Evolutionary conservation across 1,140 invertebrate species (phyloP).

Genomic region (Aphaenogaster floridana): DNA sequence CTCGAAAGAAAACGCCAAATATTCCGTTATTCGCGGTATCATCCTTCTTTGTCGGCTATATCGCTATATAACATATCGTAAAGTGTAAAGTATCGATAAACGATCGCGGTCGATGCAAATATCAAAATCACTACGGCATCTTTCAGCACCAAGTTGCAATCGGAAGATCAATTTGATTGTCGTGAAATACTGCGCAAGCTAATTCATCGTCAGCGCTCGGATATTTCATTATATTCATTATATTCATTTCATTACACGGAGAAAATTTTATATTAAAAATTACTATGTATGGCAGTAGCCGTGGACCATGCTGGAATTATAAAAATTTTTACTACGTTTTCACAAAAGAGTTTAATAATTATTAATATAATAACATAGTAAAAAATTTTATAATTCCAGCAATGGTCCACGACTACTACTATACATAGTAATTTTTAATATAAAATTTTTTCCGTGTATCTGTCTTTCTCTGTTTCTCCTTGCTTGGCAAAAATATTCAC

Average conservation of each 20-base stretch:
- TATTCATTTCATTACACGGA: too few species aligned
- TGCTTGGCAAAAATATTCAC: not conserved
- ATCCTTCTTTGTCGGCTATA: not conserved
- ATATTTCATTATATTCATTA: not conserved
- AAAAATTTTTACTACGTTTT: too few species aligned
- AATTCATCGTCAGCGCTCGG: not conserved
- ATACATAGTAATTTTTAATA: too few species aligned
- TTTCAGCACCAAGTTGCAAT: not conserved
- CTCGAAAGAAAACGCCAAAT: constrained; percentile 55
- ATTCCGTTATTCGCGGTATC: constrained; percentile 45
- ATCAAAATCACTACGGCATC: not conserved
- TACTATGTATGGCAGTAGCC: too few species aligned
- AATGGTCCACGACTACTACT: too few species aligned
- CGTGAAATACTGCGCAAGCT: not conserved
- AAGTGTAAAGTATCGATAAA: constrained; percentile 23
- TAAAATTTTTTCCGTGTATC: too few species aligned
- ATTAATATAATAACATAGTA: too few species aligned
- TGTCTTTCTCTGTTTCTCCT: not conserved
- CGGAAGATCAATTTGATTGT: not conserved
- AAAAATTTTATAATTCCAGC: too few species aligned
- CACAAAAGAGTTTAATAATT: too few species aligned
- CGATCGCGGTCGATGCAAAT: not conserved
- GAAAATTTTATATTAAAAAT: too few species aligned
- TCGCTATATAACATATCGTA: not conserved
- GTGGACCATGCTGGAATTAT: too few species aligned